Conservation (phyloP, 2,113 vertebrate species). For the Callipepla squamata region DNA sequence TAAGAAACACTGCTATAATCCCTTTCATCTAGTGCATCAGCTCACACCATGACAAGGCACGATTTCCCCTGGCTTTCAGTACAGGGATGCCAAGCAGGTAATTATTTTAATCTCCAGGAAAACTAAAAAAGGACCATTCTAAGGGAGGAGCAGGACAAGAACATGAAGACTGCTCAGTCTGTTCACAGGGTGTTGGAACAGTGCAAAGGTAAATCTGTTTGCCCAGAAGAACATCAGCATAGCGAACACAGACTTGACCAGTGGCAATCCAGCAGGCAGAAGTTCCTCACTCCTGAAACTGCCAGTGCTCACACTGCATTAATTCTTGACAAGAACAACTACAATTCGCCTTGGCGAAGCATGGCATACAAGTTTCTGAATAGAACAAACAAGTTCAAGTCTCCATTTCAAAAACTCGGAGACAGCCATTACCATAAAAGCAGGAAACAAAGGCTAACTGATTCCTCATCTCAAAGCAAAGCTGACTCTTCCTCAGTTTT, state of each 20-base stretch:
- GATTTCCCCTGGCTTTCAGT: not conserved
- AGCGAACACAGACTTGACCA: not conserved
- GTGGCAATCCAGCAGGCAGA: not conserved
- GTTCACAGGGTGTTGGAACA: not conserved
- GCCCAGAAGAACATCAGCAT: not conserved
- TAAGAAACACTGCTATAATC: not conserved
- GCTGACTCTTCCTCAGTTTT: not conserved
- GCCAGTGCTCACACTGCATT: not conserved
- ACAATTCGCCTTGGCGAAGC: not conserved
- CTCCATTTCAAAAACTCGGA: not conserved
- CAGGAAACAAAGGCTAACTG: accelerated
- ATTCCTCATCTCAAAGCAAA: not conserved
- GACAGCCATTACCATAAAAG: not conserved
- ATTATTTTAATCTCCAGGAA: not conserved
- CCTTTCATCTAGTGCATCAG: not conserved
- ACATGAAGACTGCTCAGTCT: not conserved
- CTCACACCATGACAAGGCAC: not conserved
- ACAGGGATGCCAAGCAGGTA: not conserved
- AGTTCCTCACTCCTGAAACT: not conserved
- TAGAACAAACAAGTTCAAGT: not conserved
- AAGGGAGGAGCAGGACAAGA: not conserved
- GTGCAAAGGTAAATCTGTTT: not conserved
- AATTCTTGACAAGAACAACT: not conserved
- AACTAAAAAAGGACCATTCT: not conserved
- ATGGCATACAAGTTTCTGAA: not conserved